These are phyloP conservation scores for Gisinianus flammeolus DNA, from an alignment of 2,888 invertebrate genomes.

Conservation along the genomic window DNA sequence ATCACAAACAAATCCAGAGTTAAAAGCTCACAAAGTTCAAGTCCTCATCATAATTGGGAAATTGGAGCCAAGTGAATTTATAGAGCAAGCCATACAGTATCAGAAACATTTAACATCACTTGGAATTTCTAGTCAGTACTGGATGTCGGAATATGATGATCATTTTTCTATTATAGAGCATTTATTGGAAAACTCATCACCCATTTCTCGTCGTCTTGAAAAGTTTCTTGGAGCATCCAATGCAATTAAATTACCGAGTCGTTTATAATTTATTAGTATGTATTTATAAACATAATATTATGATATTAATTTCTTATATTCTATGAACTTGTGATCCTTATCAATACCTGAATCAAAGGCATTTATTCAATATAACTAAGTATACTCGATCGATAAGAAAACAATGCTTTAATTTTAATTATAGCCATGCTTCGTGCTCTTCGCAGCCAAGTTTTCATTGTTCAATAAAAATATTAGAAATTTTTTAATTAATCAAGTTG, in stretches of 20 bases:
- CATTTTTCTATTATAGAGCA: conserved; percentile 39
- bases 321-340: not conserved
- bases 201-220: not conserved
- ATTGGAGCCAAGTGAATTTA: conserved; percentile 20
- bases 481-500: not conserved
- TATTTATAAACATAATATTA: not conserved
- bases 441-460: not conserved
- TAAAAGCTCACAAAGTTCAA: not conserved
- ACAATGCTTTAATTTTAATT: too few relatives aligned
- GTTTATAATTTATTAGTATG: not conserved
- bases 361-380: too few relatives aligned
- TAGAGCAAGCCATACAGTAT: conserved; percentile 20
- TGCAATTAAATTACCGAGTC: not conserved
- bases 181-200: not conserved
- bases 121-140: not conserved
- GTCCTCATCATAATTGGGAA: conserved; percentile 19
- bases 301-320: not conserved
- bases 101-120: conserved; percentile 16
- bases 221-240: not conserved
- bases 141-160: conserved; percentile 28
- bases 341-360: not conserved
- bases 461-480: not conserved
- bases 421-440: too few relatives aligned
- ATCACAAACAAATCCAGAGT: not conserved
- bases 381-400: too few relatives aligned